These are phyloP conservation scores for Thomomys bottae DNA, from an alignment of 2,113 vertebrate genomes.

Conservation along the genomic window DNA sequence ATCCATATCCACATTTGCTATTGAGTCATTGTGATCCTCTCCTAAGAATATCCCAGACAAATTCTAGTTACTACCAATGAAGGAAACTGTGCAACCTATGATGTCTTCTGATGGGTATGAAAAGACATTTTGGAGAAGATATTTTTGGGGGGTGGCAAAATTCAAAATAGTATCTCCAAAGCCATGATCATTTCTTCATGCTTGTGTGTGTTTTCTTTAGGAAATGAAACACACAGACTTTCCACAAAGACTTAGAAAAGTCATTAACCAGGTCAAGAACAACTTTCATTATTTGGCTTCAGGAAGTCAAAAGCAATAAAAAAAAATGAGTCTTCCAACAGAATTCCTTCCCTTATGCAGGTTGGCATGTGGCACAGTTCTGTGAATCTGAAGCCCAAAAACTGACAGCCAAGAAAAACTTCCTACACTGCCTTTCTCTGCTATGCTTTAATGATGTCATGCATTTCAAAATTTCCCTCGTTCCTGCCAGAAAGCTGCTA, in stretches of 20 bases:
- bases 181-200: neutral
- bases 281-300: constrained; percentile 18
- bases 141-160: neutral
- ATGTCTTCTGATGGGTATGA: neutral
- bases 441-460: neutral
- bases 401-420: constrained; percentile 45
- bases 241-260: constrained; percentile 27
- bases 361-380: neutral
- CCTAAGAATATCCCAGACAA: too few species aligned
- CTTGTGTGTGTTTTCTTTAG: constrained; percentile 8
- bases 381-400: neutral
- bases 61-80: too few species aligned
- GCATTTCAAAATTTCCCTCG: neutral
- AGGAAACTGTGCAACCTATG: too few species aligned
- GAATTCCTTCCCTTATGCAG: neutral
- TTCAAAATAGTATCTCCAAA: constrained; percentile 4
- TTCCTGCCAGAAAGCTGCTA: neutral
- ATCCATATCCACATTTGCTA: too few species aligned
- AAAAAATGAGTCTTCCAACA: neutral
- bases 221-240: constrained; percentile 9
- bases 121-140: neutral
- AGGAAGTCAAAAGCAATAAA: constrained; percentile 33
- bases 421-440: neutral
- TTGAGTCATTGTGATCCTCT: too few species aligned
- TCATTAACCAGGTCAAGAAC: neutral